A percentile compares a stretch with the other conserved stretches of the same genome.
Conservation (phyloP, 2,888 invertebrate genomes). For the Lithophane semibrunnea region DNA sequence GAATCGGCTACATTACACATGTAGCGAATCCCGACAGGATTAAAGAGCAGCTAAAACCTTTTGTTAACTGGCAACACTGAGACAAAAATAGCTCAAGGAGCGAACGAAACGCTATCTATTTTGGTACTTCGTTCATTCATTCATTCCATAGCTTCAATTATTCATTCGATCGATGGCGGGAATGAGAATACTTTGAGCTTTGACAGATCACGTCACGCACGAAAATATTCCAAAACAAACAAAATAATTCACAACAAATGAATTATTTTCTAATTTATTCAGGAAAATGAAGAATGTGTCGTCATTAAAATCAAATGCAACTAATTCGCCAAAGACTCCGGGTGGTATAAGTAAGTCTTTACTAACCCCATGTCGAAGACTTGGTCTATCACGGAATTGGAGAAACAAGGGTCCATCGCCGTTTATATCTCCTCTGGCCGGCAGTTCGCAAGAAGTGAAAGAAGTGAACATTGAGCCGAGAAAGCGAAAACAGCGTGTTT, state of each 20-base stretch:
- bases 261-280: constrained; percentile 11
- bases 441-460: constrained; percentile 60
- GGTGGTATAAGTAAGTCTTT: constrained; percentile 89
- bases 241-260: constrained; percentile 25
- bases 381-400: constrained; percentile 89
- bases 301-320: constrained; percentile 72
- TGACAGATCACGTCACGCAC: constrained; percentile 16
- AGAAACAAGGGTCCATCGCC: constrained; percentile 81
- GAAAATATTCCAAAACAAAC: constrained; percentile 43
- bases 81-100: background rate
- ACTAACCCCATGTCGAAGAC: constrained; percentile 88
- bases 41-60: background rate
- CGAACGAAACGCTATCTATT: background rate
- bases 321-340: constrained; percentile 85
- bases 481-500: constrained; percentile 74
- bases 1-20: background rate
- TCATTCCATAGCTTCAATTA: no score
- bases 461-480: constrained; percentile 68
- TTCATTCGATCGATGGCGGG: constrained; percentile 57
- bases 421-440: constrained; percentile 82
- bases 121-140: constrained; percentile 18
- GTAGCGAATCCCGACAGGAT: background rate
- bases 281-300: constrained; percentile 78
- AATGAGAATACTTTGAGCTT: constrained; percentile 50
- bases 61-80: background rate